Evolutionary conservation across 2,888 invertebrate species (phyloP).

Genomic region (Mesodorylaimus sp.): DNA sequence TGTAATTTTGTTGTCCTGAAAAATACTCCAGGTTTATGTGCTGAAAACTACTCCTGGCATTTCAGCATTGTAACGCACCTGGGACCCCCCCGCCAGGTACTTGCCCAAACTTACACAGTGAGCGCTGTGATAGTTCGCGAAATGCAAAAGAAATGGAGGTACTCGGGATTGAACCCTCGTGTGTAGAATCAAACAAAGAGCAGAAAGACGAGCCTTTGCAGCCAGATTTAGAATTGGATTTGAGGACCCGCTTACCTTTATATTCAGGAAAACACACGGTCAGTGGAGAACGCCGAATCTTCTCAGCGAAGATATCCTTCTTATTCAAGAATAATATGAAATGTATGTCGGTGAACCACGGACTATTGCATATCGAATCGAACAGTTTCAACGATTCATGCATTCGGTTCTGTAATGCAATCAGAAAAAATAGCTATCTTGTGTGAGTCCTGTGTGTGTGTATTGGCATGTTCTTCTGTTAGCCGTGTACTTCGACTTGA

Average conservation of each 20-base stretch:
- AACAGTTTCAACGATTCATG: constrained; percentile 98
- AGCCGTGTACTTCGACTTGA: not conserved
- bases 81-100: too few relatives aligned
- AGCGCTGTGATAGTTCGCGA: too few relatives aligned
- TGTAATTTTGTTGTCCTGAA: constrained; percentile 24
- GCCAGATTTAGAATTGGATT: too few relatives aligned
- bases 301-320: constrained; percentile 98
- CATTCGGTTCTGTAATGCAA: constrained; percentile 77
- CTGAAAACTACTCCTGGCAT: too few relatives aligned
- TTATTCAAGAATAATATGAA: constrained; percentile 99
- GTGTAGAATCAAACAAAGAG: too few relatives aligned
- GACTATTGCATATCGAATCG: constrained; percentile 99
- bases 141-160: too few relatives aligned
- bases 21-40: too few relatives aligned
- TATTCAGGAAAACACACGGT: constrained; percentile 99
- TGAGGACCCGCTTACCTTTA: constrained; percentile 75
- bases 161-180: too few relatives aligned
- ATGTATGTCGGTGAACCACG: constrained; percentile 99
- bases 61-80: too few relatives aligned
- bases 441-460: not conserved
- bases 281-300: constrained; percentile 94
- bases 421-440: not conserved
- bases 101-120: too few relatives aligned
- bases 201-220: too few relatives aligned
- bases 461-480: not conserved